Conservation (phyloP, 2,888 invertebrate genomes). For the Heteromyza rotundicornis region DNA sequence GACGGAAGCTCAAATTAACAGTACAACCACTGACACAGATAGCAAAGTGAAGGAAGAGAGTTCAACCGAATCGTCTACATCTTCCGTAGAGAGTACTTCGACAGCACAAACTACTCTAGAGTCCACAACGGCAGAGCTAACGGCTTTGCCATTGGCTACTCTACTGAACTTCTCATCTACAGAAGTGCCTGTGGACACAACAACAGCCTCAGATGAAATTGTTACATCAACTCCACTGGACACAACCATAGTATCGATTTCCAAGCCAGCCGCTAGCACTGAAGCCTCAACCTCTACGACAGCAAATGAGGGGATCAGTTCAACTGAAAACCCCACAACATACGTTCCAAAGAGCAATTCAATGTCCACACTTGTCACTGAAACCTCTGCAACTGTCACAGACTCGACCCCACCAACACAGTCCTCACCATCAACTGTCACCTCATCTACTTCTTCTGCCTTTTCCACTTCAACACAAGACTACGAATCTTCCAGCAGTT, state of each 20-base stretch:
- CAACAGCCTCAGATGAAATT: background rate
- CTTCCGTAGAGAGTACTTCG: too few species aligned
- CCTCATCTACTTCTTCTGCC: background rate
- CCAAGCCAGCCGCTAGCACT: background rate
- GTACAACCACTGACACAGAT: too few species aligned
- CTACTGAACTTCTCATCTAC: too few species aligned
- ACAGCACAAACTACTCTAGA: too few species aligned
- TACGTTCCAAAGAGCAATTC: constrained; percentile 9
- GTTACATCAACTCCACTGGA: background rate
- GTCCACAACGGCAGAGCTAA: too few species aligned
- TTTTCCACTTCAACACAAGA: too few species aligned
- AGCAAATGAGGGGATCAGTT: background rate
- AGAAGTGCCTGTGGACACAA: background rate
- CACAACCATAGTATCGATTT: background rate
- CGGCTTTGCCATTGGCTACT: too few species aligned
- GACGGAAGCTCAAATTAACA: too few species aligned
- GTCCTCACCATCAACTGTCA: too few species aligned
- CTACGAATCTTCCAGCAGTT: background rate
- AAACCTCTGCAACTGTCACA: background rate
- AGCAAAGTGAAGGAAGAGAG: too few species aligned
- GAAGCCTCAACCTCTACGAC: background rate
- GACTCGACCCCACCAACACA: constrained; percentile 10
- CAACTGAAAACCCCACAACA: constrained; percentile 9
- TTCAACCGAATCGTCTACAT: background rate
- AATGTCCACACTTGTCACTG: background rate